Percentiles rank a stretch among this genome's conserved stretches.
Conservation (phyloP, 2,888 invertebrate species). For the Mycalesis mineus region DNA sequence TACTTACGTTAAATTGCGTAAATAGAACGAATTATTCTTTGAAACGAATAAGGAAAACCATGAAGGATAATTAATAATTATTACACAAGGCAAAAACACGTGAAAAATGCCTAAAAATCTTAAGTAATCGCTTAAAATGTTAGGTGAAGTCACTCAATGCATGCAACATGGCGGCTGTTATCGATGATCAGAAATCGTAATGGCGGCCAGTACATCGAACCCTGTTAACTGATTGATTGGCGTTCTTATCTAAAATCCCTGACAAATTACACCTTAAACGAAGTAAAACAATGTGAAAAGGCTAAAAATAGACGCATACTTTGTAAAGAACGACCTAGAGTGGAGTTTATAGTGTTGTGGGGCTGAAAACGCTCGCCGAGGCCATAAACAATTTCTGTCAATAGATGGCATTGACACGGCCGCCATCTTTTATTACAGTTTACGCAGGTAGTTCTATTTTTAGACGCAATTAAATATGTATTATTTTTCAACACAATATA, state of each 20-base stretch:
- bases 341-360: background rate
- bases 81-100: background rate
- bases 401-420: slow-evolving; percentile 21
- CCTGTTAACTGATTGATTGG: background rate
- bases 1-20: background rate
- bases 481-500: too few species aligned
- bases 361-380: slow-evolving; percentile 17
- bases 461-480: background rate
- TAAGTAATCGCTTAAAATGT: background rate
- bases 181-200: slow-evolving; percentile 1
- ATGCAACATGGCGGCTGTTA: slow-evolving; percentile 3
- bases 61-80: background rate
- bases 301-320: background rate
- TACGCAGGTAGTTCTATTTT: slow-evolving; percentile 1
- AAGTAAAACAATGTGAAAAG: background rate
- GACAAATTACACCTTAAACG: background rate
- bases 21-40: background rate
- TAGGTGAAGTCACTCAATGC: slow-evolving; percentile 1
- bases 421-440: slow-evolving; percentile 8
- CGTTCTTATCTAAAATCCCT: background rate
- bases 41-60: background rate
- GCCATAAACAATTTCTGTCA: slow-evolving; percentile 13
- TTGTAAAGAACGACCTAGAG: background rate
- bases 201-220: slow-evolving; percentile 1
- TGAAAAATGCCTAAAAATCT: background rate